Percentiles rank a stretch among this genome's conserved stretches.
Conservation (phyloP, 2,113 vertebrate species). For the Syngnathoides biaculeatus region DNA sequence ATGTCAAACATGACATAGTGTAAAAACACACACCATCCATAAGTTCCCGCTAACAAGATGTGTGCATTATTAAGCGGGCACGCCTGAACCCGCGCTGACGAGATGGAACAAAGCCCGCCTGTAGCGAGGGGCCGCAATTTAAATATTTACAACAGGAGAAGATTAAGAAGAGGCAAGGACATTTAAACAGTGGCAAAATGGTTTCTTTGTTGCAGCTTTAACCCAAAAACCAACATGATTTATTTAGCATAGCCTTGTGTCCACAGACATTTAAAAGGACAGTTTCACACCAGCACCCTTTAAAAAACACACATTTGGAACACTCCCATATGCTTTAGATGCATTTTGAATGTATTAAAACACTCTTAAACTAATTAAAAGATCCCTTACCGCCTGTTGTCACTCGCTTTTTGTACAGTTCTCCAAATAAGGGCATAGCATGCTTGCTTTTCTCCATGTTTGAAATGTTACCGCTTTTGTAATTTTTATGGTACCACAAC, state of each 20-base stretch:
- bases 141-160: constrained; percentile 3
- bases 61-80: constrained; percentile 1
- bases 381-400: neutral
- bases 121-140: constrained; percentile 2
- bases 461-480: too few species aligned
- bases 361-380: neutral
- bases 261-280: neutral
- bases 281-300: neutral
- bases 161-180: neutral
- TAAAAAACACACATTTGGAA: neutral
- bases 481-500: too few species aligned
- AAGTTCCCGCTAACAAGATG: neutral
- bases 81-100: neutral
- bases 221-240: neutral
- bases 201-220: neutral
- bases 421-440: neutral
- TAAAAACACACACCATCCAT: neutral
- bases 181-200: constrained; percentile 1
- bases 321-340: neutral
- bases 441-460: neutral
- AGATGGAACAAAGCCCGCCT: neutral
- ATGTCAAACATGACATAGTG: neutral
- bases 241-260: neutral
- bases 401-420: neutral
- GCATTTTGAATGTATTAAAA: neutral